Percentiles rank a stretch among this genome's conserved stretches.
Evolutionary conservation across 2,888 invertebrate species (phyloP).

Genomic region (Lingula anatina): DNA sequence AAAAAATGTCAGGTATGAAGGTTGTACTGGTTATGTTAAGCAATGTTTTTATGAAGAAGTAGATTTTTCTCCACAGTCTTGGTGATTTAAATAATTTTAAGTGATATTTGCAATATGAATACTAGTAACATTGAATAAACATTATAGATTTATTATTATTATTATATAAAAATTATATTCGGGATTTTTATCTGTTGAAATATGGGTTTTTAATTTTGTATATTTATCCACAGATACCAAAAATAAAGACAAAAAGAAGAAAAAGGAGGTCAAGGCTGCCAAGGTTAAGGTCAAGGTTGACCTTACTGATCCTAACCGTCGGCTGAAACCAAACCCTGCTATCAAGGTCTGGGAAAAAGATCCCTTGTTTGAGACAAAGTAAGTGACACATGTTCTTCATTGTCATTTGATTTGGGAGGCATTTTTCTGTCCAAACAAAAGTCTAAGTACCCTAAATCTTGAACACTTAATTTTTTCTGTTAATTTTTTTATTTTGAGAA

Average conservation of each 20-base stretch:
- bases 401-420: background rate
- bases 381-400: constrained; percentile 12
- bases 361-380: constrained; percentile 52
- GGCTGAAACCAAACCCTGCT: constrained; percentile 46
- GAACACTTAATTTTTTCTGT: background rate
- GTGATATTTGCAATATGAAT: no score
- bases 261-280: constrained; percentile 12
- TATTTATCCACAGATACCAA: constrained; percentile 6
- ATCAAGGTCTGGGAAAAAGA: constrained; percentile 49
- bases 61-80: no score
- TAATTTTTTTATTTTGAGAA: background rate
- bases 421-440: background rate
- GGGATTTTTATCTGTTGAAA: no score
- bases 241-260: constrained; percentile 13
- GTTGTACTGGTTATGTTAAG: no score
- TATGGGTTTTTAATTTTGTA: constrained; percentile 4
- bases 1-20: no score
- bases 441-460: background rate
- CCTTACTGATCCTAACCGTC: constrained; percentile 33
- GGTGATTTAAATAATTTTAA: no score
- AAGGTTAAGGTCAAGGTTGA: constrained; percentile 21
- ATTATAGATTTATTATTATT: background rate
- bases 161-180: no score
- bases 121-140: no score
- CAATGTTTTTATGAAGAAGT: no score